Evolutionary conservation across 2,113 vertebrate species (phyloP).

Genomic region (Thalassoma bifasciatum): DNA sequence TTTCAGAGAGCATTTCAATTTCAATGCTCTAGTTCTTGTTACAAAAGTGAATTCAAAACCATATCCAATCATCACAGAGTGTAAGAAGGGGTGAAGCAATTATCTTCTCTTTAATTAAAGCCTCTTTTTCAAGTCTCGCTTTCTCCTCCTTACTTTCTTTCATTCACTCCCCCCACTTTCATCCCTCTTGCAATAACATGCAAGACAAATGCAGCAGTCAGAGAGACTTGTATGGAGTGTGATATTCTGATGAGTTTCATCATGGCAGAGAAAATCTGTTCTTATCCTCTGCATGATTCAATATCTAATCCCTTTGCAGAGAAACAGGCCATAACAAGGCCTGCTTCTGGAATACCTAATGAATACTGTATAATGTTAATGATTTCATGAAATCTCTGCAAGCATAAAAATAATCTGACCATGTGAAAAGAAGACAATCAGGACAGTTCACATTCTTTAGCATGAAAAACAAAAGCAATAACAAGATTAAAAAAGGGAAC

Average conservation of each 20-base stretch:
- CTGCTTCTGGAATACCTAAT: constrained; percentile 50
- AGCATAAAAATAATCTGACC: constrained; percentile 8
- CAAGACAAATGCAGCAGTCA: constrained; percentile 66
- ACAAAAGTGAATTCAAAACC: constrained; percentile 61
- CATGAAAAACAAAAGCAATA: neutral
- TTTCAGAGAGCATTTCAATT: constrained; percentile 56
- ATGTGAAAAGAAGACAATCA: neutral
- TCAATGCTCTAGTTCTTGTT: constrained; percentile 42
- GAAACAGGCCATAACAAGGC: constrained; percentile 47
- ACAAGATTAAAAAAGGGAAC: neutral
- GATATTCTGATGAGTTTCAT: constrained; percentile 74
- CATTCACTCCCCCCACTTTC: constrained; percentile 10
- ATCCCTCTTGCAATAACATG: constrained; percentile 65
- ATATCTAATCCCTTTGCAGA: constrained; percentile 68
- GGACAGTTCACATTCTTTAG: neutral
- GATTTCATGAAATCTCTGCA: neutral
- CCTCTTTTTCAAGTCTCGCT: constrained; percentile 27
- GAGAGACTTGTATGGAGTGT: constrained; percentile 59
- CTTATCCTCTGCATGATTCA: constrained; percentile 65
- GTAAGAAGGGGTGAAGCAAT: constrained; percentile 58
- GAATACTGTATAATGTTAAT: constrained; percentile 35
- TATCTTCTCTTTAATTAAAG: constrained; percentile 72
- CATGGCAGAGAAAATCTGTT: constrained; percentile 59
- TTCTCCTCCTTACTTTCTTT: constrained; percentile 29
- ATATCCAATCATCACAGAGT: constrained; percentile 55